Conservation (phyloP, 2,797 vertebrate genomes). For the Poeciliopsis presidionis region DNA sequence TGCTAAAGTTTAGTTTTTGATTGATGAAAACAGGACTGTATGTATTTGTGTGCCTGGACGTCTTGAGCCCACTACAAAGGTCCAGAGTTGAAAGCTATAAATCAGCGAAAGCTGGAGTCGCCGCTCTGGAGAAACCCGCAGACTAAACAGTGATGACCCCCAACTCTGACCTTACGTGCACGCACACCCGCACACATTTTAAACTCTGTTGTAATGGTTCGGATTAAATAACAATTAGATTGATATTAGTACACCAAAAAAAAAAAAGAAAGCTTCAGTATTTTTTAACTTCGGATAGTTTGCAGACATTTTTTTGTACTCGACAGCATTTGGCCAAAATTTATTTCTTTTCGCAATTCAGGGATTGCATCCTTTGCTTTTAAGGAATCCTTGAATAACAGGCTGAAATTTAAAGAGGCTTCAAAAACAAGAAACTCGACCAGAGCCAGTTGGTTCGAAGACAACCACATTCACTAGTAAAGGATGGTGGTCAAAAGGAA, state of each 20-base stretch:
- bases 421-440: not conserved
- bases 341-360: not conserved
- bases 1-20: not conserved
- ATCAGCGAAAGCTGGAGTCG: constrained; percentile 68
- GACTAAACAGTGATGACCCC: constrained; percentile 83
- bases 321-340: not conserved
- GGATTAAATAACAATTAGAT: not conserved
- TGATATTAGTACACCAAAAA: not conserved
- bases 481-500: not conserved
- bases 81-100: constrained; percentile 76
- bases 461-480: not conserved
- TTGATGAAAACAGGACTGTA: not conserved
- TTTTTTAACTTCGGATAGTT: not conserved
- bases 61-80: constrained; percentile 23
- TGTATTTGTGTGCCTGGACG: constrained; percentile 5
- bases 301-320: not conserved
- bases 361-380: not conserved
- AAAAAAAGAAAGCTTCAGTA: not conserved
- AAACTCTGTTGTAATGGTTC: not conserved
- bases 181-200: constrained; percentile 2
- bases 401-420: not conserved
- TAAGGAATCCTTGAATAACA: not conserved
- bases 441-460: not conserved
- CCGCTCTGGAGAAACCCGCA: constrained; percentile 57
- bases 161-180: constrained; percentile 61